Evolutionary conservation across 2,888 invertebrate genomes (phyloP).

Genomic region (Herminia tarsipennalis): DNA sequence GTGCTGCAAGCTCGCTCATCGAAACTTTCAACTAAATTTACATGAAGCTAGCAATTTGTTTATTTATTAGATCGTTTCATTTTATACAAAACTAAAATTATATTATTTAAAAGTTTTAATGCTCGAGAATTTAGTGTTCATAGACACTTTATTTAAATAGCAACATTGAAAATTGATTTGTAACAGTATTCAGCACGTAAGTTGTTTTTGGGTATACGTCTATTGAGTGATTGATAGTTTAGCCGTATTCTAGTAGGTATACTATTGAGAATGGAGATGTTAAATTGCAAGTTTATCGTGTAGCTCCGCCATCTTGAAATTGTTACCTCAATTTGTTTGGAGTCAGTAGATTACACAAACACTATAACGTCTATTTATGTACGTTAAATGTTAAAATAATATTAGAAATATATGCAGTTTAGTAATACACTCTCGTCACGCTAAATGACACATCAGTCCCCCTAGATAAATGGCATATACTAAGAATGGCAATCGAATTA

Average conservation of each 20-base stretch:
- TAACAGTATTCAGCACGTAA: neutral
- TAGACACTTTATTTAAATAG: neutral
- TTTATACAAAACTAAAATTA: neutral
- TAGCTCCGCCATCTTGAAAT: neutral
- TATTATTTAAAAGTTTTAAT: neutral
- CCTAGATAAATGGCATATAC: too few species aligned
- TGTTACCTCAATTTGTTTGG: neutral
- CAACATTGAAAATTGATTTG: constrained; percentile 3
- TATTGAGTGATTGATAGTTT: constrained; percentile 1
- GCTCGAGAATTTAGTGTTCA: neutral
- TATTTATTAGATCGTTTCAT: neutral
- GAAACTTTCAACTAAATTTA: neutral
- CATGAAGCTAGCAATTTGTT: neutral
- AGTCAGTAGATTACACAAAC: neutral
- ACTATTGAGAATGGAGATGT: too few species aligned
- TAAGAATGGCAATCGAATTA: too few species aligned
- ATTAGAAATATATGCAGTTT: too few species aligned
- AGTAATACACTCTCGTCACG: too few species aligned
- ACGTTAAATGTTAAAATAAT: too few species aligned
- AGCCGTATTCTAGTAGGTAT: neutral
- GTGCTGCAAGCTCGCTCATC: too few species aligned
- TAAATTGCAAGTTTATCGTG: neutral
- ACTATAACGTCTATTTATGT: too few species aligned
- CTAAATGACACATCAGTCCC: too few species aligned
- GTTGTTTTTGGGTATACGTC: neutral